Percentiles rank a stretch among this genome's conserved stretches.
Conservation (phyloP, 2,888 invertebrate species). For the Tenthredo distinguenda region DNA sequence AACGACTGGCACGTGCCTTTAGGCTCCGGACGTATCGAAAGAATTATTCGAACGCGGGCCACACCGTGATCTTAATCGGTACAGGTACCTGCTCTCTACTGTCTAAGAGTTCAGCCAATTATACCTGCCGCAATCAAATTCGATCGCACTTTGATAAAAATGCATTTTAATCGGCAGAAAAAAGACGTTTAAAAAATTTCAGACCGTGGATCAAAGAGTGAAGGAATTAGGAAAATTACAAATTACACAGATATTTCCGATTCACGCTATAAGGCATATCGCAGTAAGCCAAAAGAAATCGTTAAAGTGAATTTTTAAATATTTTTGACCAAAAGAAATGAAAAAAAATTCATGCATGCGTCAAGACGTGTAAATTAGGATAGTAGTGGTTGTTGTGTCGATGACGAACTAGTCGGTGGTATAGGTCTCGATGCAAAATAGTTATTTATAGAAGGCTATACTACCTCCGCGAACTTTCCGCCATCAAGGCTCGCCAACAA, state of each 20-base stretch:
- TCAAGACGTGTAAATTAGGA: not conserved
- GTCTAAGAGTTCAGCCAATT: constrained; percentile 10
- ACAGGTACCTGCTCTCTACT: not conserved
- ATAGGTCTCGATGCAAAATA: constrained; percentile 73
- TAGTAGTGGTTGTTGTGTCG: constrained; percentile 17
- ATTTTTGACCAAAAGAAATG: not conserved
- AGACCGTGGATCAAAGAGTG: not conserved
- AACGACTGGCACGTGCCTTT: constrained; percentile 43
- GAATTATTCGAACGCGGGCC: constrained; percentile 7
- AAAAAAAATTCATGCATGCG: not conserved
- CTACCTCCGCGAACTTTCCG: constrained; percentile 70
- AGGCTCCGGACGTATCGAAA: constrained; percentile 14
- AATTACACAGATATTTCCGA: not conserved
- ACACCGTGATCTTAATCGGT: constrained; percentile 11
- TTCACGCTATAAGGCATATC: not conserved
- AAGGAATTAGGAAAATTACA: not conserved
- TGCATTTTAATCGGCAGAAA: not conserved
- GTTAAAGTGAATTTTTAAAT: not conserved
- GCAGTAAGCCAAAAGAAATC: not conserved
- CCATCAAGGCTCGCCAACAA: constrained; percentile 70
- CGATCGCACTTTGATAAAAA: not conserved
- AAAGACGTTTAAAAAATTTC: not conserved
- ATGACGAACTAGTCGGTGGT: constrained; percentile 8
- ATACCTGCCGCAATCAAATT: not conserved
- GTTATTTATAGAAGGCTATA: constrained; percentile 71